phyloP scores from a whole-genome alignment of 2,888 invertebrate genomes.

The Ypsolopha sequella region DNA sequence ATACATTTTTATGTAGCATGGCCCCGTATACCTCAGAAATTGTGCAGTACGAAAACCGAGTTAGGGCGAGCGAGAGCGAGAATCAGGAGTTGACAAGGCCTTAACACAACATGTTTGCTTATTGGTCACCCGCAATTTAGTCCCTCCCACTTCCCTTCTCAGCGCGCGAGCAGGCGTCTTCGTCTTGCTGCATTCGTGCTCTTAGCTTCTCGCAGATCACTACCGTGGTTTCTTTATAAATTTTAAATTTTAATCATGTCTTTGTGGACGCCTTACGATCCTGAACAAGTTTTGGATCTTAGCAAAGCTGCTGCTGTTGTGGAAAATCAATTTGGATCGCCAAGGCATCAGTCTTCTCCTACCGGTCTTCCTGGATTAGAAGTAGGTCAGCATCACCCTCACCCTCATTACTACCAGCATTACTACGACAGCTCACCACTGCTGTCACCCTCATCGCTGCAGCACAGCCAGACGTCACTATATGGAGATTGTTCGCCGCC shows the following conservation, averaged over 20 bases:
- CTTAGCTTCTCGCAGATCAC: background rate
- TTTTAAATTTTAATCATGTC: background rate
- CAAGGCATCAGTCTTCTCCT: background rate
- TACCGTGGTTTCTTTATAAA: background rate
- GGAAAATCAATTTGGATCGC: background rate
- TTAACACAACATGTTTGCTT: too few species aligned
- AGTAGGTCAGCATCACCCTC: background rate
- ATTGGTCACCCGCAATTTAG: too few species aligned
- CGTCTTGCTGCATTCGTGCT: background rate
- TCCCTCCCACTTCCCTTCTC: too few species aligned
- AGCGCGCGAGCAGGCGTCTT: too few species aligned
- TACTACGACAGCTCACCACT: background rate
- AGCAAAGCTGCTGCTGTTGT: background rate
- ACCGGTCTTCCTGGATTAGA: background rate
- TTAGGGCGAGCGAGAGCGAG: too few species aligned
- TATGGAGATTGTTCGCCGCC: background rate
- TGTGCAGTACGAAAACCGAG: too few species aligned
- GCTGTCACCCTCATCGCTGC: background rate
- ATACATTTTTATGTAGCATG: too few species aligned
- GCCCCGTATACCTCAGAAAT: too few species aligned
- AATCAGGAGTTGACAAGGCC: too few species aligned
- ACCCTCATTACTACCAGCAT: background rate
- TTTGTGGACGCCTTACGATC: slow-evolving; percentile 5
- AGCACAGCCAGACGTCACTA: background rate
- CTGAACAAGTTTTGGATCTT: slow-evolving; percentile 4